A percentile compares a stretch with the other conserved stretches of the same genome.
Evolutionary conservation across 2,797 vertebrate species (phyloP).

Genomic region (Chaunax sp.): DNA sequence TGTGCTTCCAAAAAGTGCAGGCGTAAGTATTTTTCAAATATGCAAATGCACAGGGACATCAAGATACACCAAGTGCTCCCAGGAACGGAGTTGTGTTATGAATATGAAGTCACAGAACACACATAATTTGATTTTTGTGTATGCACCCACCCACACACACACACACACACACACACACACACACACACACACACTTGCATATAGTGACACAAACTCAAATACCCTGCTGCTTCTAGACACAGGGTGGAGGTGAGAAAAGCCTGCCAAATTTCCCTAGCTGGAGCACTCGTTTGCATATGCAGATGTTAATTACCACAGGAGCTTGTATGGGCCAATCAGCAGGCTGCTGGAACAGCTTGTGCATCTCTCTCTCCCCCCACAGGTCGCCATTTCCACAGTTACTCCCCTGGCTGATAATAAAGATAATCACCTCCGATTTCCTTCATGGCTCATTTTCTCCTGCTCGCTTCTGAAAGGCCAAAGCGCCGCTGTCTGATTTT

Average conservation of each 20-base stretch:
- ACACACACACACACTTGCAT: constrained; percentile 25
- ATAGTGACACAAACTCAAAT: constrained; percentile 38
- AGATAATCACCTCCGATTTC: constrained; percentile 82
- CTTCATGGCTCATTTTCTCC: constrained; percentile 81
- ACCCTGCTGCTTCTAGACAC: constrained; percentile 48
- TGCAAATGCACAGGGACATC: constrained; percentile 56
- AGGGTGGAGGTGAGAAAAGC: constrained; percentile 74
- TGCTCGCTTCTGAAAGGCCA: constrained; percentile 71
- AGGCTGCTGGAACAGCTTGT: constrained; percentile 73
- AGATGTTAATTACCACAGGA: constrained; percentile 83
- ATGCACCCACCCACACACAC: too few species aligned
- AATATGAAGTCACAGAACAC: constrained; percentile 55
- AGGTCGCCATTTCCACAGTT: constrained; percentile 74
- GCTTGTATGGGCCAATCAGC: constrained; percentile 76
- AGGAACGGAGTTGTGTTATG: constrained; percentile 33
- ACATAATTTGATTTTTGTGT: constrained; percentile 48
- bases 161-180: constrained; percentile 27
- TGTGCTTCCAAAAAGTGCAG: constrained; percentile 60
- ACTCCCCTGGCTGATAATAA: constrained; percentile 80
- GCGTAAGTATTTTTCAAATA: constrained; percentile 45
- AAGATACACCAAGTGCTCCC: constrained; percentile 51
- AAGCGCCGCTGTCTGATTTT: constrained; percentile 74
- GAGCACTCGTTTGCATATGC: constrained; percentile 78
- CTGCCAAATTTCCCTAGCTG: constrained; percentile 73
- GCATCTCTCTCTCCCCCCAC: constrained; percentile 33